Percentiles rank a stretch among this genome's conserved stretches.
Conservation (phyloP, 2,113 vertebrate species). For the Acanthochromis polyacanthus region DNA sequence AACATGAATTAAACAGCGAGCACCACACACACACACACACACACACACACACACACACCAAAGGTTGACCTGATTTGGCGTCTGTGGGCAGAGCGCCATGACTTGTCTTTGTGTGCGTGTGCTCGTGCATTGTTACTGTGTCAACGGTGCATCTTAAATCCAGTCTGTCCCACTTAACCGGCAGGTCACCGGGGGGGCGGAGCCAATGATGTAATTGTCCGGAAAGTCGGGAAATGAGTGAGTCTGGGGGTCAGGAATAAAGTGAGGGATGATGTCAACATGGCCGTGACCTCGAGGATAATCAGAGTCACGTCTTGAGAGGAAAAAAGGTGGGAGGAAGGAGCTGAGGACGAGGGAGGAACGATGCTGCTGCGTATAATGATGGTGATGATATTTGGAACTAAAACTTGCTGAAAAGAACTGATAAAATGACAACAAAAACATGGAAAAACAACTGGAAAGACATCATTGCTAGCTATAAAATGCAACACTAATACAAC, state of each 20-base stretch:
- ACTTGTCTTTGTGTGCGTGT: slow-evolving; percentile 26
- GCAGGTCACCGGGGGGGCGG: slow-evolving; percentile 61
- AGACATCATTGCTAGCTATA: no score
- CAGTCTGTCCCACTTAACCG: slow-evolving; percentile 74
- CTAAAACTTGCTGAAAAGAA: no score
- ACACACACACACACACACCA: slow-evolving; percentile 35
- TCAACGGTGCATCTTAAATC: slow-evolving; percentile 74
- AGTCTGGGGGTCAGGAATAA: slow-evolving; percentile 23
- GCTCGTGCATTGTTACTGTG: slow-evolving; percentile 56
- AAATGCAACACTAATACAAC: no score
- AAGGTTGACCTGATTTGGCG: slow-evolving; percentile 67
- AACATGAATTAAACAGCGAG: slow-evolving; percentile 61
- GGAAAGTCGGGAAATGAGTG: slow-evolving; percentile 20
- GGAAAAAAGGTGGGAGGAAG: neutral
- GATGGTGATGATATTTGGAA: no score
- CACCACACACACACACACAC: slow-evolving; percentile 37
- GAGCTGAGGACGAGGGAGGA: neutral
- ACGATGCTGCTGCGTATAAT: neutral
- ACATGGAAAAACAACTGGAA: no score
- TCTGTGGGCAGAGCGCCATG: slow-evolving; percentile 15
- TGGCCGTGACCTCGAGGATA: slow-evolving; percentile 6
- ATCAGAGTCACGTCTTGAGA: slow-evolving; percentile 20
- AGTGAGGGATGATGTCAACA: slow-evolving; percentile 22
- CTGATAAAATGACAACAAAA: no score
- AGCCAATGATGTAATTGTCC: slow-evolving; percentile 62